These are phyloP conservation scores for Drosophila nigricruria DNA, from an alignment of 2,888 invertebrate genomes.

Conservation along the genomic window DNA sequence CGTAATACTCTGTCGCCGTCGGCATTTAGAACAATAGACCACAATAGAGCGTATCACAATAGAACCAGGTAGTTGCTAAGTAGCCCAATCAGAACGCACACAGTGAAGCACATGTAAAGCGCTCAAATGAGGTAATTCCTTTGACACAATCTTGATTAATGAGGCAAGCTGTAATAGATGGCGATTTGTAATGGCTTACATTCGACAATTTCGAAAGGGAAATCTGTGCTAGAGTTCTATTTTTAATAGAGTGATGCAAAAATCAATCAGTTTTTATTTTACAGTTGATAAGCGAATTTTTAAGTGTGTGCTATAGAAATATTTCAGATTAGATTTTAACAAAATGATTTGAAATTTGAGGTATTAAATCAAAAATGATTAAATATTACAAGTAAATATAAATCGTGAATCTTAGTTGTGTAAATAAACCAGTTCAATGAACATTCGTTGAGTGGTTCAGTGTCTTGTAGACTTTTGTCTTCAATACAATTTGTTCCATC, in stretches of 20 bases:
- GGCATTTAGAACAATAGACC: constrained; percentile 30
- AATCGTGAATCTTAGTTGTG: neutral
- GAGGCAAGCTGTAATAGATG: constrained; percentile 17
- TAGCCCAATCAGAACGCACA: constrained; percentile 35
- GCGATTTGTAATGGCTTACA: constrained; percentile 11
- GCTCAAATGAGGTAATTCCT: constrained; percentile 63
- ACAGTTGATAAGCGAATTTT: constrained; percentile 12
- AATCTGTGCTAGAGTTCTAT: constrained; percentile 30
- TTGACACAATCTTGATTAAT: constrained; percentile 78
- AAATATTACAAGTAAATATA: neutral
- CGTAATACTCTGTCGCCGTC: constrained; percentile 29
- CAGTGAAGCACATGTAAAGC: constrained; percentile 38
- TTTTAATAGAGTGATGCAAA: constrained; percentile 31
- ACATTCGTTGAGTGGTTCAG: neutral
- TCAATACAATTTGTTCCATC: neutral
- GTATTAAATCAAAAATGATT: neutral
- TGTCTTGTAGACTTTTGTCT: neutral
- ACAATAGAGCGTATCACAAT: constrained; percentile 36
- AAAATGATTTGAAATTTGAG: neutral
- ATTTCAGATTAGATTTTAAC: constrained; percentile 27
- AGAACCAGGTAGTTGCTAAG: constrained; percentile 16
- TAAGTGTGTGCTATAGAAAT: neutral
- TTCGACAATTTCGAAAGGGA: constrained; percentile 20
- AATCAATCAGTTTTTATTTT: constrained; percentile 8
- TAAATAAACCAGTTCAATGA: neutral